Evolutionary conservation across 2,888 invertebrate genomes (phyloP).

Genomic region (Artemia sp.): DNA sequence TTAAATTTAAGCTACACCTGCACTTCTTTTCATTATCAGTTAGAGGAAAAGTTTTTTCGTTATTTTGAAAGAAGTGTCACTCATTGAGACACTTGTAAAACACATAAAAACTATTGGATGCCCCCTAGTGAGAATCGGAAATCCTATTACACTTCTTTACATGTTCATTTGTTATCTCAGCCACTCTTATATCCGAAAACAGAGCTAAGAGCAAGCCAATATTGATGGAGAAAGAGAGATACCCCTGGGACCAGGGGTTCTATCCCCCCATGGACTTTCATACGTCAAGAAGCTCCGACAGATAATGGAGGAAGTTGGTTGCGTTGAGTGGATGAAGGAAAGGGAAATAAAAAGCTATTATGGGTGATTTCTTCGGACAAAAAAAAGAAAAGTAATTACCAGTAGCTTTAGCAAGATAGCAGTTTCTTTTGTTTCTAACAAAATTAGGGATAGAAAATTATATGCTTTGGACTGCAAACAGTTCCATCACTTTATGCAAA

Average conservation of each 20-base stretch:
- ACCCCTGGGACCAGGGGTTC: background rate
- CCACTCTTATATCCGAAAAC: conserved; percentile 10
- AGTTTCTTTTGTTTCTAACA: no score
- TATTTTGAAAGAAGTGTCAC: no score
- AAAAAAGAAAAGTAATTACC: no score
- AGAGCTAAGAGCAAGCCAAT: conserved; percentile 13
- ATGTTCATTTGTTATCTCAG: conserved; percentile 14
- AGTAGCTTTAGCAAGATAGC: no score
- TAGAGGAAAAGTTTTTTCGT: no score
- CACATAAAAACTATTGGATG: background rate
- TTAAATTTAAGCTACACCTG: no score
- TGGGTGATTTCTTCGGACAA: background rate
- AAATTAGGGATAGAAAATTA: no score
- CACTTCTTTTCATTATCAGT: no score
- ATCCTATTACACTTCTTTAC: conserved; percentile 11
- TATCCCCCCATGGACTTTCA: background rate
- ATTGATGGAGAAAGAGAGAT: background rate
- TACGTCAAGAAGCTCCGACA: conserved; percentile 6
- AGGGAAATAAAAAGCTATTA: background rate
- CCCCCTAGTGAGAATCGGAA: background rate
- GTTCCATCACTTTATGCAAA: no score
- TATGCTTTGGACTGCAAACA: no score
- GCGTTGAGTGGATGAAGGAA: conserved; percentile 2
- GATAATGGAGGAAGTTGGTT: conserved; percentile 14
- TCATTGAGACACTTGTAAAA: background rate